Percentiles rank a stretch among this genome's conserved stretches.
These are phyloP conservation scores for Acipenser transmontanus DNA, from an alignment of 2,797 vertebrate species.

Conservation along the genomic window DNA sequence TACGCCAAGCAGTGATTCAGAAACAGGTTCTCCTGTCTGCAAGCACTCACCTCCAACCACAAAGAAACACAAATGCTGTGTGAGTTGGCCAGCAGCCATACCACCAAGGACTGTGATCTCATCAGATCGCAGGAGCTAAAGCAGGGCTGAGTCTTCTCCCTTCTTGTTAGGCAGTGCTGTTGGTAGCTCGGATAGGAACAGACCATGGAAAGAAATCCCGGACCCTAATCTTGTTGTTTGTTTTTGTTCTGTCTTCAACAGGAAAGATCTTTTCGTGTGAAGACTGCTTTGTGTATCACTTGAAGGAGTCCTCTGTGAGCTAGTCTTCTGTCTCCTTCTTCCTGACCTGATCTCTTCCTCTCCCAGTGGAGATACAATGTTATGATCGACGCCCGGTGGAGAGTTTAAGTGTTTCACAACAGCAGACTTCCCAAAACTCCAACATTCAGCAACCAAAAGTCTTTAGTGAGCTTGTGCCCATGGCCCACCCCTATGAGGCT, in stretches of 20 bases:
- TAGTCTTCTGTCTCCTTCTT: too few species aligned
- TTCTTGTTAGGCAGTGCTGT: too few species aligned
- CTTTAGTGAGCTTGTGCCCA: slow-evolving; percentile 29
- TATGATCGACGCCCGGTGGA: too few species aligned
- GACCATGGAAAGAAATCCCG: not conserved
- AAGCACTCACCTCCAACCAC: slow-evolving; percentile 28
- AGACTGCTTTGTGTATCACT: not conserved
- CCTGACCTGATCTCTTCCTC: too few species aligned
- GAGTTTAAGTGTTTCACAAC: too few species aligned
- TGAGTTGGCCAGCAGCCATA: slow-evolving; percentile 58
- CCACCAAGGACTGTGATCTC: slow-evolving; percentile 47
- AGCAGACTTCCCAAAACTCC: too few species aligned
- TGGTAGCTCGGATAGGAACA: too few species aligned
- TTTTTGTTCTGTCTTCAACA: not conserved
- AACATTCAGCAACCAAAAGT: too few species aligned
- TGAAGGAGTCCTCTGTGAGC: not conserved
- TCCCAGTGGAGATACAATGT: too few species aligned
- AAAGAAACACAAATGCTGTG: slow-evolving; percentile 47
- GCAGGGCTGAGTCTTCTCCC: too few species aligned
- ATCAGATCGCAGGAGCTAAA: slow-evolving; percentile 14
- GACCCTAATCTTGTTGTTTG: not conserved
- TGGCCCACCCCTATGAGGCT: slow-evolving; percentile 89
- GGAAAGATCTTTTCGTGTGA: not conserved
- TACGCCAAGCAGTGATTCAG: slow-evolving; percentile 51
- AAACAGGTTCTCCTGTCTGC: slow-evolving; percentile 58